Conservation (phyloP, 2,113 vertebrate species). For the Galbula dea region DNA sequence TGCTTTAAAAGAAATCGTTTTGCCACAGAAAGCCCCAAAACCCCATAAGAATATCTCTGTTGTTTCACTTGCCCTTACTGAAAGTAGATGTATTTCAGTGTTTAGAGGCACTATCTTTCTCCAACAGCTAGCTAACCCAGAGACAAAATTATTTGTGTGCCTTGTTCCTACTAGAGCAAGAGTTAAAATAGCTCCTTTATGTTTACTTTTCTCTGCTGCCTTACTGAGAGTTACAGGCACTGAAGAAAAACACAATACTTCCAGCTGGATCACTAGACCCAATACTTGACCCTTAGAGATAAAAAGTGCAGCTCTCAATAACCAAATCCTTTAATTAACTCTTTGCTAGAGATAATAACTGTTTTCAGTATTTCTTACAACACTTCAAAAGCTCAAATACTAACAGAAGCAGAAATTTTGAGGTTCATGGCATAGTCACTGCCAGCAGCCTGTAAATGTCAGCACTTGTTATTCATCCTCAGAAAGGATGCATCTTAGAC, state of each 20-base stretch:
- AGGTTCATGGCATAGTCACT: neutral
- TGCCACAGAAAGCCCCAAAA: neutral
- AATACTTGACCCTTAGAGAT: neutral
- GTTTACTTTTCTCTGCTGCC: neutral
- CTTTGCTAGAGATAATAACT: neutral
- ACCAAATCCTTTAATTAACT: neutral
- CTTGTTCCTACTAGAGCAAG: neutral
- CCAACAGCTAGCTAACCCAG: neutral
- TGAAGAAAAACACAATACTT: accelerated
- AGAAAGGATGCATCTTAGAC: neutral
- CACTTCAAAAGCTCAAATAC: neutral
- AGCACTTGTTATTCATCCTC: neutral
- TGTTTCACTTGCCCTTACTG: neutral
- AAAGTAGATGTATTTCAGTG: neutral
- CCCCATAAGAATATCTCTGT: neutral
- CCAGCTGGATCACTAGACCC: accelerated
- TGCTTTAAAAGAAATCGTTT: neutral
- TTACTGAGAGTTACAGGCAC: neutral
- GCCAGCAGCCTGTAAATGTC: neutral
- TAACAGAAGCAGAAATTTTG: neutral
- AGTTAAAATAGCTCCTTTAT: neutral
- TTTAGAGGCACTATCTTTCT: neutral
- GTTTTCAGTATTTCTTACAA: neutral
- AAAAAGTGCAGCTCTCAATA: neutral
- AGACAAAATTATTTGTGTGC: neutral